Base-by-base conservation (phyloP, 2,113 vertebrate genomes). In the Pavo muticus region DNA sequence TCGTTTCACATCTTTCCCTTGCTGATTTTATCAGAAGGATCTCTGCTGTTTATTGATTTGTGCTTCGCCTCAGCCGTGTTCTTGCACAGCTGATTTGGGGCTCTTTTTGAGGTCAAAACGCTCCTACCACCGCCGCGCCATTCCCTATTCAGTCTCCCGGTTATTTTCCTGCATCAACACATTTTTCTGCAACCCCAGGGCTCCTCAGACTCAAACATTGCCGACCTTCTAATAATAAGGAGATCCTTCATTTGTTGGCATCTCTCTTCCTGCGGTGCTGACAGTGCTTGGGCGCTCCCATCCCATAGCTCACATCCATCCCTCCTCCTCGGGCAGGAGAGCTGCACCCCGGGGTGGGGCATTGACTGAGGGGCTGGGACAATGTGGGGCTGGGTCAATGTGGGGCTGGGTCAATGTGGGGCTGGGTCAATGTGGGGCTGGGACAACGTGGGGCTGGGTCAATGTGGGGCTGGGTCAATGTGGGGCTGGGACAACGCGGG, bases 31-130 rank as follows among this genome's bases (percentile, higher is more conserved):
- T 72, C 77, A 63, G 48, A 30, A 2, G 0, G 24, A 14, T 64
- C 72, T 40, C 84, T 94, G 40, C 88, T 76, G 3, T 56, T 89
- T 76, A 76, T 80, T 72, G 77, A 74, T 70, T 93, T 84, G 24
- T 6, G 14, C 85, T 67, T 90, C 5, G 10, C 82, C 86, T 87
- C 75, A 19, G 23, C 78, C 78, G 13, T 11, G 18, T 42, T 29
- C 40, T 30, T 44, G 29, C 21, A 14, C 40, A 21, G 64, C 29
- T 32, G 29, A 21, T 44, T 32, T 7, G 18, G 30, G 27, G 40
- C 29, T 14, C 29, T 32, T 44, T 29, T 32, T 30, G 29, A 67
- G 64, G 64, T 44, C 64, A 44, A 7, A 67, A 14, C 19, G 6
- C 64, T 21, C 12, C 29, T 21, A 21, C 19, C 6, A 32, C 64